Conservation (phyloP, 1,140 invertebrate species). For the Hesperophylax magnus region DNA sequence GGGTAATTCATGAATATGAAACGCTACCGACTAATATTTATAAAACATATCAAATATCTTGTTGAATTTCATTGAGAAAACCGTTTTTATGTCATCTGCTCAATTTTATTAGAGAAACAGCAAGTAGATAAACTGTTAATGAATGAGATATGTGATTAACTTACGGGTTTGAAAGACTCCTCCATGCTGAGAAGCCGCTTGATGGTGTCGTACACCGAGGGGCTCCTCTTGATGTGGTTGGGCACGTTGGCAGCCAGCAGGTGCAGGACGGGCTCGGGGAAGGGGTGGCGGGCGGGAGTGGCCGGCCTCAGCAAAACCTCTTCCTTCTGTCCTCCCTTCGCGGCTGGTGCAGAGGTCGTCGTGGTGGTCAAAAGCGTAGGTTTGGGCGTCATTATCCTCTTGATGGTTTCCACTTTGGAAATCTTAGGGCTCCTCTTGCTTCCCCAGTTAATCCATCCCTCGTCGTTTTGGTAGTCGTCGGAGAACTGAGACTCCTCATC, state of each 20-base stretch:
- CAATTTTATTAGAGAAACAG: too few species aligned
- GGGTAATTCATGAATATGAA: slow-evolving; percentile 3
- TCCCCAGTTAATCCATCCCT: slow-evolving; percentile 70
- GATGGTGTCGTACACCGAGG: slow-evolving; percentile 71
- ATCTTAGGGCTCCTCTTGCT: slow-evolving; percentile 65
- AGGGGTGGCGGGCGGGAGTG: slow-evolving; percentile 65
- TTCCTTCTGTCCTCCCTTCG: slow-evolving; percentile 73
- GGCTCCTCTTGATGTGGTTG: slow-evolving; percentile 61
- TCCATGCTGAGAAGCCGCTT: slow-evolving; percentile 71
- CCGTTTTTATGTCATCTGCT: too few species aligned
- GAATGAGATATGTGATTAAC: slow-evolving; percentile 41
- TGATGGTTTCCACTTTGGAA: slow-evolving; percentile 38
- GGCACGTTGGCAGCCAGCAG: slow-evolving; percentile 62
- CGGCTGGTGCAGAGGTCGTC: slow-evolving; percentile 50
- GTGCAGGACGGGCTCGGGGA: slow-evolving; percentile 67
- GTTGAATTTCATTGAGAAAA: neutral
- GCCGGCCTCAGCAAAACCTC: slow-evolving; percentile 74
- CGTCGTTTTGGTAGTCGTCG: slow-evolving; percentile 66
- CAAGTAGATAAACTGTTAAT: too few species aligned
- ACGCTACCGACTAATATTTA: neutral
- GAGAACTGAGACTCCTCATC: slow-evolving; percentile 51
- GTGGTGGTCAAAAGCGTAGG: slow-evolving; percentile 36
- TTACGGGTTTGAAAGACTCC: slow-evolving; percentile 67
- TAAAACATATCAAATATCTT: neutral
- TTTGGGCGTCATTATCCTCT: slow-evolving; percentile 26